phyloP scores from a whole-genome alignment of 2,888 invertebrate species.

The Netelia virgata region DNA sequence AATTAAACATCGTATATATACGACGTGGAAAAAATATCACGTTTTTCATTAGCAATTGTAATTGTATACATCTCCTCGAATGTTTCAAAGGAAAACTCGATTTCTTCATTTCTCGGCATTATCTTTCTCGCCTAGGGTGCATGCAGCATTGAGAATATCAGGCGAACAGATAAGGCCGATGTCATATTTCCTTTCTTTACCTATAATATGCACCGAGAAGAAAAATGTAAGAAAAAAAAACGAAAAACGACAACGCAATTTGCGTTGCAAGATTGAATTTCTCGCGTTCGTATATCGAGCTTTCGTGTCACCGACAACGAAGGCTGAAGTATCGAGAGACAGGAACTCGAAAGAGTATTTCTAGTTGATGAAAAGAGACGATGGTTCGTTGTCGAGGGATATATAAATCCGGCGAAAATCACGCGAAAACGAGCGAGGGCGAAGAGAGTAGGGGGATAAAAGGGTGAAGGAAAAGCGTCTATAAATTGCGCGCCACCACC shows the following conservation, averaged over 20 bases:
- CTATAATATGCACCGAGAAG: neutral
- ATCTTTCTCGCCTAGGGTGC: neutral
- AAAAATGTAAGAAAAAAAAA: neutral
- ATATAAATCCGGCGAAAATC: conserved; percentile 61
- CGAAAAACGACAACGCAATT: conserved; percentile 21
- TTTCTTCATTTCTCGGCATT: neutral
- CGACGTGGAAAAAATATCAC: neutral
- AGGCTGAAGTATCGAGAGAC: conserved; percentile 32
- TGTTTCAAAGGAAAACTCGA: neutral
- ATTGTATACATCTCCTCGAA: neutral
- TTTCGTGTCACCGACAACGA: conserved; percentile 29
- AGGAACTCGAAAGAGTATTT: conserved; percentile 37
- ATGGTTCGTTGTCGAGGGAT: conserved; percentile 63
- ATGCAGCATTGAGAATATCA: neutral
- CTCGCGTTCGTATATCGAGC: conserved; percentile 38
- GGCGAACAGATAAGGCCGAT: conserved; percentile 8
- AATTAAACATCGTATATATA: neutral
- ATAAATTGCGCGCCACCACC: conserved; percentile 52
- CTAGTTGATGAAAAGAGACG: conserved; percentile 58
- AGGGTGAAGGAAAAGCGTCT: conserved; percentile 42
- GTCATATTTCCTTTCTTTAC: neutral
- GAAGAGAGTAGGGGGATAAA: conserved; percentile 19
- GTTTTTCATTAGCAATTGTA: neutral
- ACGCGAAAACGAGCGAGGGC: conserved; percentile 25
- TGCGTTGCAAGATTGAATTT: conserved; percentile 31